Evolutionary conservation across 2,797 vertebrate genomes (phyloP), one percentile per base, ranked within the genome.

Genomic region (Brachyalestes nurse): DNA sequence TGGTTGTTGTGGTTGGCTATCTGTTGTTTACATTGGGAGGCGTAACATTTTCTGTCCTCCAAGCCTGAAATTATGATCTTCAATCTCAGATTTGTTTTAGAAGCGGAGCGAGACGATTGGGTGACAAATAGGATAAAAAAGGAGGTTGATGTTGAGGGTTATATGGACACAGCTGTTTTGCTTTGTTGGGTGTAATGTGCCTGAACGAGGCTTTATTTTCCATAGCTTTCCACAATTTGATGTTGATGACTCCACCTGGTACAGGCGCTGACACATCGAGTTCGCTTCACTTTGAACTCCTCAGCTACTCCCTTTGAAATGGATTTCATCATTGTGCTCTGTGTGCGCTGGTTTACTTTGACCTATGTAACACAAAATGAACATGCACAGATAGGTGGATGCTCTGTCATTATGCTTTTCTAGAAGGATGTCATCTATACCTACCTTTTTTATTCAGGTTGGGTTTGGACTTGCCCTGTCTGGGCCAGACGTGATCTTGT

Each of bases 41-140:
- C 51, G 28, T 21, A 14, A 8, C 61, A 42, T 9, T 7, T 2
- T 51, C 28, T 70, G 6, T 19, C 16, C 67, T 25, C 47, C 12
- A 17, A 70, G 67, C 34, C 5, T 55, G 62, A 61, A 57, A 28
- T 55, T 66, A 72, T 62, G 42, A 51, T 82, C 61, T 67, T 34
- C 34, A 34, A 67, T 51, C 66, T 78, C 71, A 61, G 81, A 61
- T 82, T 82, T 82, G 81, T 61, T 75, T 74, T 55, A 69, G 57
- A 78, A 78, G 45, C 9, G 5, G 21, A 55, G n/a, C 71, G 57
- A 72, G 67, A 77, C 65, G 60, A 51, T 70, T 55, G 21, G 60
- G 47, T 67, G 19, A 72, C 28, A 62, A 62, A 14, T 16, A 62
- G 3, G 16, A 25, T 53, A 45, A 21, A 47, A 51, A 70, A 61